Evolutionary conservation across 2,113 vertebrate species (phyloP), one percentile per base, ranked within the genome.

Genomic region (Charadrius vociferus): DNA sequence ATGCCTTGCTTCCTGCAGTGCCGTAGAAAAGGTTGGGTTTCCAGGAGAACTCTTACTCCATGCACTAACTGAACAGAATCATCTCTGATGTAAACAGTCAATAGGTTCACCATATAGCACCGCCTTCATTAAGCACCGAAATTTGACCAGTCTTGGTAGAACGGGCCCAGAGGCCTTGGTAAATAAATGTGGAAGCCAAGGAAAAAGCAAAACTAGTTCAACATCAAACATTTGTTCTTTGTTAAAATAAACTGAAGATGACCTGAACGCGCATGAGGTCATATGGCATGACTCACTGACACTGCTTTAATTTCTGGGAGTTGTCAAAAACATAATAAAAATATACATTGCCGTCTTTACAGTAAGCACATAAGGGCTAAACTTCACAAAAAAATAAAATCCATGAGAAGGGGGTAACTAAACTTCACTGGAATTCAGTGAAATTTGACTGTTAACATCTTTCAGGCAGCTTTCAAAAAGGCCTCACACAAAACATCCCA

Each of bases 251-350:
- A 70, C 12, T 59, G 47, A 82, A 45, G 36, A 81, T 79, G 47
- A 96, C 56, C 43, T 79, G 72, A 84, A 73, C 14, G 23, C 39
- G 47, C 30, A 72, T 81, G 70, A 86, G 77, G 19, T 70, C 58
- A 63, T 10, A 85, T 21, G 56, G 36, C 82, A 81, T 43, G 39
- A 90, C 81, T 81, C 66, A 88, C 3, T 37, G n/a, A 74, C 30
- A 81, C 19, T 39, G 93, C 67, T 53, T 67, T 79, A 32, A 81
- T 73, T 72, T 87, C 74, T 78, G 17, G 29, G 22, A 92, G 29
- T 77, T 91, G 70, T 49, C 49, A 90, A 94, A 96, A 97, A 55
- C 14, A 7, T 43, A 75, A 37, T 59, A 79, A 78, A 93, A 85
- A 75, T 30, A 91, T 18, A 93, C 14, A 81, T 9, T 27, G 53